These are phyloP conservation scores for Megaptera novaeangliae DNA, from an alignment of 2,113 vertebrate genomes.

Conservation along the genomic window DNA sequence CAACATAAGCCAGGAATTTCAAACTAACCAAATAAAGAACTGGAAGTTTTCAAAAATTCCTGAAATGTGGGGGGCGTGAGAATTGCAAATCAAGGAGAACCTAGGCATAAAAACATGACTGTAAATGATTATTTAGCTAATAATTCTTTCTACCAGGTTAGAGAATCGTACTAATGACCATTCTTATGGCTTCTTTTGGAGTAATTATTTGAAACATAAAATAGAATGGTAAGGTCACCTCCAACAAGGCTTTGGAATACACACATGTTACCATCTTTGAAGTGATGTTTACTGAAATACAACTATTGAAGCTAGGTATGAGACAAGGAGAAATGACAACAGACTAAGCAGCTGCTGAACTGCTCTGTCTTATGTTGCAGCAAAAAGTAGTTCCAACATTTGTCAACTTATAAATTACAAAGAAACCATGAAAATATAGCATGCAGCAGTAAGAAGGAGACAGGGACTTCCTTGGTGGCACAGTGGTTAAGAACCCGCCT, in stretches of 20 bases:
- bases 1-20: neutral
- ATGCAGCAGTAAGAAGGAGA: neutral
- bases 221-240: neutral
- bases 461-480: neutral
- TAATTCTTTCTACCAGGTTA: neutral
- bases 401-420: neutral
- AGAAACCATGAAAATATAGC: neutral
- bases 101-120: neutral
- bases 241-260: neutral
- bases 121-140: neutral
- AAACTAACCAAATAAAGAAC: neutral
- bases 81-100: slow-evolving; percentile 16
- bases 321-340: neutral
- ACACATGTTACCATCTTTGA: neutral
- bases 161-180: neutral
- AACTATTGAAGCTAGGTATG: neutral
- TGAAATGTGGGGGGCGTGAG: neutral
- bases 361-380: neutral
- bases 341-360: neutral
- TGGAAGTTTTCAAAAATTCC: neutral
- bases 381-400: neutral
- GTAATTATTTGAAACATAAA: neutral
- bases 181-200: neutral
- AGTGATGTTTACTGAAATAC: neutral
- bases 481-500: too few species aligned